Evolutionary conservation across 1,140 invertebrate genomes (phyloP).

Genomic region (Pachypsylla venusta): DNA sequence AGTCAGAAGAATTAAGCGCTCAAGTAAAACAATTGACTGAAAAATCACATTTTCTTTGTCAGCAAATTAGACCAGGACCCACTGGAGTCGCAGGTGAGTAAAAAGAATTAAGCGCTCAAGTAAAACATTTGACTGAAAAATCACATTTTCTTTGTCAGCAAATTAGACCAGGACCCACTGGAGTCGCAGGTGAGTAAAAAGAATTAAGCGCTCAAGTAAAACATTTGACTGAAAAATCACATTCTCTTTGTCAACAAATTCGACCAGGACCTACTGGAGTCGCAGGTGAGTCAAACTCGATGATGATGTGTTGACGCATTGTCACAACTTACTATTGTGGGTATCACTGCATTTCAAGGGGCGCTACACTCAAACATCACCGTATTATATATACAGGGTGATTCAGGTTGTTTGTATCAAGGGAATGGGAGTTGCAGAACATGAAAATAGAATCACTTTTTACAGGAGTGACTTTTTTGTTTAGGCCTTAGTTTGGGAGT

Average conservation of each 20-base stretch:
- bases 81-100: conserved; percentile 29
- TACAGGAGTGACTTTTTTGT: too few species aligned
- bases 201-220: conserved; percentile 65
- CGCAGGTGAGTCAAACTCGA: conserved; percentile 25
- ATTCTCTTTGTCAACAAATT: conserved; percentile 37
- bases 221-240: conserved; percentile 60
- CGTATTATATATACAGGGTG: too few species aligned
- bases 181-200: conserved; percentile 33
- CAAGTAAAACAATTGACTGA: conserved; percentile 67
- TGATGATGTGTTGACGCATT: too few species aligned
- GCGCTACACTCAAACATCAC: too few species aligned
- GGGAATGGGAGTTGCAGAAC: too few species aligned
- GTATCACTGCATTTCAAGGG: too few species aligned
- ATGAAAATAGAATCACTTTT: too few species aligned
- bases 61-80: conserved; percentile 36
- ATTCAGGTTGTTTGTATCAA: too few species aligned
- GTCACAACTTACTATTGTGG: too few species aligned
- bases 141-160: conserved; percentile 41
- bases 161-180: conserved; percentile 34
- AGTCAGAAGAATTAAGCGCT: conserved; percentile 49
- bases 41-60: conserved; percentile 43
- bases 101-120: conserved; percentile 65
- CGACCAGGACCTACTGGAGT: conserved; percentile 32
- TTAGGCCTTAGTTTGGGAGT: too few species aligned
- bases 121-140: conserved; percentile 61